A percentile compares a stretch with the other conserved stretches of the same genome.
These are phyloP conservation scores for Drosophila santomea DNA, from an alignment of 1,140 invertebrate species.

Conservation along the genomic window DNA sequence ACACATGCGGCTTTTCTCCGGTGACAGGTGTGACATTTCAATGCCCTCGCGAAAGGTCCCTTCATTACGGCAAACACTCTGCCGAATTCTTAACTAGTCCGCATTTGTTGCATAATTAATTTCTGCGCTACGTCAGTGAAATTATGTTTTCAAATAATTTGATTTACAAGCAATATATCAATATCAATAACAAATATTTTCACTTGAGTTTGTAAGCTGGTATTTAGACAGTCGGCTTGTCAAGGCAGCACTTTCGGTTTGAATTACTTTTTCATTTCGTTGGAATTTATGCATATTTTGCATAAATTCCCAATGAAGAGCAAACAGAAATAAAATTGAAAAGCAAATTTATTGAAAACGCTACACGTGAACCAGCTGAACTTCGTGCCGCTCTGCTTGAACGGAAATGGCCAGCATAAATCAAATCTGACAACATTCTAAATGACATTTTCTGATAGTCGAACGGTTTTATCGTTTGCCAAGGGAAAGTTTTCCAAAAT, in stretches of 20 bases:
- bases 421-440: slow-evolving; percentile 67
- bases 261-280: slow-evolving; percentile 4
- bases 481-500: slow-evolving; percentile 27
- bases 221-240: slow-evolving; percentile 3
- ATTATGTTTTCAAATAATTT: not conserved
- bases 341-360: slow-evolving; percentile 50
- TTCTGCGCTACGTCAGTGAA: not conserved
- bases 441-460: slow-evolving; percentile 64
- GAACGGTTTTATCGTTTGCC: slow-evolving; percentile 34
- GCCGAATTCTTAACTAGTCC: not conserved
- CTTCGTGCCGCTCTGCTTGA: slow-evolving; percentile 3
- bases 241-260: not conserved
- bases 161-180: too few relatives aligned
- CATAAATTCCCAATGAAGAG: slow-evolving; percentile 58
- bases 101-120: slow-evolving; percentile 17
- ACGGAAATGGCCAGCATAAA: slow-evolving; percentile 68
- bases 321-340: slow-evolving; percentile 50
- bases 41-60: slow-evolving; percentile 23
- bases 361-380: slow-evolving; percentile 28
- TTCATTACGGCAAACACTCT: not conserved
- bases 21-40: slow-evolving; percentile 43
- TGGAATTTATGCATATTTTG: slow-evolving; percentile 62
- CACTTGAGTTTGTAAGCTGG: not conserved
- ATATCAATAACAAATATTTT: too few relatives aligned
- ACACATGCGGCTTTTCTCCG: slow-evolving; percentile 40